These are phyloP conservation scores for Cydia strobilella DNA, from an alignment of 1,140 invertebrate species.

Conservation along the genomic window DNA sequence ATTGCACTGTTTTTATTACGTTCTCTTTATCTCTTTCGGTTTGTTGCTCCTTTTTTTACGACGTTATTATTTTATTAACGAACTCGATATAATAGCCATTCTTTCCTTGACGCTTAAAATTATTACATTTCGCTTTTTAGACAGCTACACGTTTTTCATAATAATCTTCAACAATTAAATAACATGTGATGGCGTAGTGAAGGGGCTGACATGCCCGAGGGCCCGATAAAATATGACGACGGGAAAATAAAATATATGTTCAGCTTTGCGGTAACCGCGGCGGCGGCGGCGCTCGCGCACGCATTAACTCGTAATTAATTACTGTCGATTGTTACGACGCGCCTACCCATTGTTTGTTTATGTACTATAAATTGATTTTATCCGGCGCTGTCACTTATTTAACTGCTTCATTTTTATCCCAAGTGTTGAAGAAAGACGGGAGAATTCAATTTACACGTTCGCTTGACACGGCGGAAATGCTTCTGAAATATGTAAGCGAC, in stretches of 20 bases:
- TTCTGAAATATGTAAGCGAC: background rate
- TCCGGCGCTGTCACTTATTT: slow-evolving; percentile 15
- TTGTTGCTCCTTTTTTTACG: slow-evolving; percentile 72
- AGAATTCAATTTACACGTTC: background rate
- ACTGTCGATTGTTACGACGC: slow-evolving; percentile 30
- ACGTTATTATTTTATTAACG: slow-evolving; percentile 77
- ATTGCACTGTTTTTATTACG: slow-evolving; percentile 80
- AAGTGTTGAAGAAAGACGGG: background rate
- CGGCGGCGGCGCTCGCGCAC: slow-evolving; percentile 28
- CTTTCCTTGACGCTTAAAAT: slow-evolving; percentile 21
- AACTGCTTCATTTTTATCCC: slow-evolving; percentile 17
- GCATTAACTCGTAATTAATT: slow-evolving; percentile 38
- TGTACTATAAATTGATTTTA: slow-evolving; percentile 27
- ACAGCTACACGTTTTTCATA: background rate
- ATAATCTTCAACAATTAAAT: slow-evolving; percentile 23
- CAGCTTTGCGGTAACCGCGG: slow-evolving; percentile 36
- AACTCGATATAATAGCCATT: slow-evolving; percentile 43
- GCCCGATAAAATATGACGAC: slow-evolving; percentile 27
- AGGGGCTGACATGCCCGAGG: slow-evolving; percentile 28
- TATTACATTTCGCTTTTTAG: slow-evolving; percentile 8
- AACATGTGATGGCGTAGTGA: slow-evolving; percentile 19
- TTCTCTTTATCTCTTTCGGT: slow-evolving; percentile 78
- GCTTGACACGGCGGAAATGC: background rate
- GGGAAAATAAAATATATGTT: slow-evolving; percentile 34
- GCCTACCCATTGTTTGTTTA: slow-evolving; percentile 30